Base-by-base conservation (phyloP, 2,113 vertebrate genomes). In the Solea solea region DNA sequence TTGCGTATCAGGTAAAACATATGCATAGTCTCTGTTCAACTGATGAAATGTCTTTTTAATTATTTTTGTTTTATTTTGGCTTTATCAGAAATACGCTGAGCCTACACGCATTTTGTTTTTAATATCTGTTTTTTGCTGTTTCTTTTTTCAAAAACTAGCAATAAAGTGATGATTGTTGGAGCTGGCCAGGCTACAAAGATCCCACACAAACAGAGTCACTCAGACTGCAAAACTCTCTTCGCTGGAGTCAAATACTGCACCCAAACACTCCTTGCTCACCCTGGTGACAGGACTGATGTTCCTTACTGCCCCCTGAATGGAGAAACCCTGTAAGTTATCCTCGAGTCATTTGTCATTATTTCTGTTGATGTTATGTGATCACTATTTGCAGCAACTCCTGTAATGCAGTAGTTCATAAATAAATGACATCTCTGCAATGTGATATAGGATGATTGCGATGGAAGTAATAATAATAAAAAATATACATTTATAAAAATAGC, bases 251-350 rank as follows among this genome's bases (percentile, higher is more conserved):
- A 85, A 52, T 93, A 91, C 74, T 98, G 97, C 79, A 93, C 75
- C 27, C 90, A 64, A 0, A 71, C 76, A 6, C 65, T 82, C 9
- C 92, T 89, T 42, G 81, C 84, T 25, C 87, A 90, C 0, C 72
- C 90, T 53, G 88, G 82, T 51, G 84, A 64, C 28, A 86, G 66
- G 48, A 90, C 89, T 1, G 69, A 78, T 13, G 84, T 86, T 72
- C 94, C 95, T 10, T 95, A 94, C 85, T 95, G 91, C 81, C 95
- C 95, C 1, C 89, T 96, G 76, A 93, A 89, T 0, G 95, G 95
- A 78, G 91, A 95, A 83, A 92, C 90, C 5, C 92, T 69, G 97
- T 97, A 64, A 90, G 91, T 81, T 40, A 9, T 12, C 5, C 4
- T 49, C 71, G 4, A 48, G 45, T 5, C 12, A 48, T 11, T 34